Base-by-base conservation (phyloP, 1,140 invertebrate species). In the Heliconius hermathena region DNA sequence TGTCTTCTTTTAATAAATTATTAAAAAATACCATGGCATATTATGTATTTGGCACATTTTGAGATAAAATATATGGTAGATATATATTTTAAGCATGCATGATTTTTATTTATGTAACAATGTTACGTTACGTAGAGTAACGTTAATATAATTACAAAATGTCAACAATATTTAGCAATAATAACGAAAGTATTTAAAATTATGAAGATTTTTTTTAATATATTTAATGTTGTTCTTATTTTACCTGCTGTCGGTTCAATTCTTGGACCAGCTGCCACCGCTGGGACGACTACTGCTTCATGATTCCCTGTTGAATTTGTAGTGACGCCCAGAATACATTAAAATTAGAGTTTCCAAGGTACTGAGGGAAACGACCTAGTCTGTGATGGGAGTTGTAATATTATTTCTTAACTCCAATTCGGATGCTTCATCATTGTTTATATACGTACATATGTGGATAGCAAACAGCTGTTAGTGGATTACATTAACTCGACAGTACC, bases 271-370 rank as follows among this genome's bases (percentile, higher is more conserved):
- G 57, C 74, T 76, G 74, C 84, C 72, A 83, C 79, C 78, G 71
- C 52, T 81, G 81, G 83, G 87, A 84, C 79, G 78, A 73, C 78
- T 81, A 72, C 76, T 79, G 84, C 83, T 85, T 83, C 76, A 73
- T 81, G 78, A 87, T 86, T 86, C 90, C 87, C 90, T 71, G 74
- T 60, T 81, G 84, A 87, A 86, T 77, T 80, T 84, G 85, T 86
- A 89, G 85, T 87, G 86, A 91, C 86, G 88, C 86, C 85, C 85
- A 81, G 84, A 90, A 90, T 88, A 91, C 89, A 93, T 93, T 93
- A 93, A 92, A 91, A 92, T 93, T 90, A 91, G 89, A 90, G 87
- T 93, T 93, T 90, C 91, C 86, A 91, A 94, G 91, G 87, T 90
- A 89, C 87, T 88, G 84, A 89, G 88, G 86, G 88, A 91, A 90